A percentile compares a stretch with the other conserved stretches of the same genome.
phyloP scores from a whole-genome alignment of 2,797 vertebrate genomes.

The Acanthis flammea region DNA sequence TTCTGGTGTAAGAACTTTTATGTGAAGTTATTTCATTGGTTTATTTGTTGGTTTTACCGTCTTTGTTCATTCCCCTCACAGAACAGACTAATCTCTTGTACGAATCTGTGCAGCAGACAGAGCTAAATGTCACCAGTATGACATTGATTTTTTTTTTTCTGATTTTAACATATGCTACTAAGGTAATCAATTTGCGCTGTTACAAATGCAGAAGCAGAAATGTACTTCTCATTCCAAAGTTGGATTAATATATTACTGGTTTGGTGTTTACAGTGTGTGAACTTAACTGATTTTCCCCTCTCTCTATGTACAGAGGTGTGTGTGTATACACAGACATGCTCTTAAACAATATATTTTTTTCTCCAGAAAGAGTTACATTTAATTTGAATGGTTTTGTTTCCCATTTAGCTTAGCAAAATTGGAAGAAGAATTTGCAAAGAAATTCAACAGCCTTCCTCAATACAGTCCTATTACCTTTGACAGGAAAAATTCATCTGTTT shows the following conservation, averaged over 20 bases:
- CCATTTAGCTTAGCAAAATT: constrained; percentile 88
- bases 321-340: not conserved
- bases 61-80: not conserved
- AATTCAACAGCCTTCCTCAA: constrained; percentile 98
- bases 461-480: constrained; percentile 95
- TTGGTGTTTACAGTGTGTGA: not conserved
- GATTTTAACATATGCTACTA: not conserved
- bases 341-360: not conserved
- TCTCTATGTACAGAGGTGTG: not conserved
- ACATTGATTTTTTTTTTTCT: not conserved
- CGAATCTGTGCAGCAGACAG: not conserved
- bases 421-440: constrained; percentile 99
- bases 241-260: not conserved
- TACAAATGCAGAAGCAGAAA: not conserved
- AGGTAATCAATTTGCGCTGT: not conserved
- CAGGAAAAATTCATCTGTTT: constrained; percentile 85
- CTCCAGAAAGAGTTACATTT: not conserved
- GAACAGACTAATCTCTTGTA: not conserved
- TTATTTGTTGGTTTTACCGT: not conserved
- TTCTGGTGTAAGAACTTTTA: not conserved
- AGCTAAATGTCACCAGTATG: not conserved
- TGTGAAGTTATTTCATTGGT: not conserved
- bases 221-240: not conserved
- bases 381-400: constrained; percentile 53
- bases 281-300: not conserved